Base-by-base conservation (phyloP, 2,113 vertebrate species). In the Dasyornis broadbenti region DNA sequence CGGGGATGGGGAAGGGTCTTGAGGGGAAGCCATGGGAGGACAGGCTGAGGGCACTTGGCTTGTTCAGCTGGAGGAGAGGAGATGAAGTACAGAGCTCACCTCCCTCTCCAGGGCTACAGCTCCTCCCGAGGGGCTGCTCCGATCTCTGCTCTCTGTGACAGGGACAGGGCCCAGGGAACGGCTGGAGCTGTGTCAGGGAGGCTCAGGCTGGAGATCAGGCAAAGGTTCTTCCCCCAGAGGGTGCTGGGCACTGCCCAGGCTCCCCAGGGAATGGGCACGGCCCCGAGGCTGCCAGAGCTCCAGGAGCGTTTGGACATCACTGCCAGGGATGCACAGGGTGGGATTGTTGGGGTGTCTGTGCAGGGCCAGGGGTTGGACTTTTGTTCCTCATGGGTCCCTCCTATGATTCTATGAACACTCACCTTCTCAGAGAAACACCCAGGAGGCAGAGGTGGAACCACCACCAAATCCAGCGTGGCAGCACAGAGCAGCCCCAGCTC, bases 151-250 rank as follows among this genome's bases (percentile, higher is more conserved):
- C 19, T 3, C 6, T 54, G 39, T 21, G 39, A 52, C 54, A 82
- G 37, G 7, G 39, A 45, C 45, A 75, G 69, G 13, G 26, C 4
- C 35, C 8, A 73, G 70, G 37, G 37, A 47, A 21, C 0, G 0
- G 54, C 53, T 47, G 63, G 30, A 82, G 87, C 17, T 69, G 63
- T 15, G 61, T 0, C 54, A 54, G 30, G 24, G n/a, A 47, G 35
- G 15, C 0, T 40, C 0, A 49, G 35, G 8, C 0, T 27, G 63
- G 31, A 15, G 0, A 1, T 47, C 1, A 49, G 30, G 28, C 0
- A 42, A 73, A 76, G 15, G 7, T 23, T 33, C 47, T 15, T 61
- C 40, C 13, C n/a, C 21, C 47, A 49, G 47, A 54, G 61, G 53
- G 26, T 54, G 31, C 16, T 76, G 47, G 59, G 63, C 78, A 76